A percentile compares a stretch with the other conserved stretches of the same genome.
Conservation (phyloP, 2,888 invertebrate genomes). For the Rugalucina vietnamica region DNA sequence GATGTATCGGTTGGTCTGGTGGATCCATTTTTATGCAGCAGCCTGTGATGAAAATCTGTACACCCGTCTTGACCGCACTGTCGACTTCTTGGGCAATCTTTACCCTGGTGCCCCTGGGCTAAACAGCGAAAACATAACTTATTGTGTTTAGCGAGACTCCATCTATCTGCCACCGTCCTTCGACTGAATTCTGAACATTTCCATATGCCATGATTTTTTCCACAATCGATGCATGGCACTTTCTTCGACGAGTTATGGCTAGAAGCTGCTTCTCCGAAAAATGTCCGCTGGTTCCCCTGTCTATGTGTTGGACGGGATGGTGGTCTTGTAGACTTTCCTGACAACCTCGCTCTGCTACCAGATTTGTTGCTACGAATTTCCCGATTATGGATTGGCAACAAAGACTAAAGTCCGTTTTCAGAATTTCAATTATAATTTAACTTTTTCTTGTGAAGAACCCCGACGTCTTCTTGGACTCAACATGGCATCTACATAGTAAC, state of each 20-base stretch:
- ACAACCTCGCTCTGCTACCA: no score
- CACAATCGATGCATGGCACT: constrained; percentile 5
- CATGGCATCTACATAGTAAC: no score
- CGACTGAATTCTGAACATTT: constrained; percentile 19
- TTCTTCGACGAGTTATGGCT: not conserved
- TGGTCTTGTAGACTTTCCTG: not conserved
- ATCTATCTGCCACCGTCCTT: not conserved
- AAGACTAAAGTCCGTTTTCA: no score
- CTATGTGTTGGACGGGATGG: not conserved
- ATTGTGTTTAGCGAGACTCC: not conserved
- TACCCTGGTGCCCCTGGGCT: constrained; percentile 17
- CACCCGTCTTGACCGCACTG: constrained; percentile 19
- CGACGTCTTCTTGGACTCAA: no score
- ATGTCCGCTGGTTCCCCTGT: constrained; percentile 6
- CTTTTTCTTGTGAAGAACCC: no score
- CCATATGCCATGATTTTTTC: constrained; percentile 28
- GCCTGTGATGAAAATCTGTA: constrained; percentile 21
- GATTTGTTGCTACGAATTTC: no score
- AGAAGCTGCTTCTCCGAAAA: not conserved
- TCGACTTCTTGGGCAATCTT: constrained; percentile 12
- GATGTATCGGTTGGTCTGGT: not conserved
- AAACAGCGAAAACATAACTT: constrained; percentile 29
- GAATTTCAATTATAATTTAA: no score
- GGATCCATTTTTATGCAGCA: not conserved
- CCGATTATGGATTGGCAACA: no score